Base-by-base conservation (phyloP, 2,113 vertebrate species). In the Gasterosteus aculeatus region DNA sequence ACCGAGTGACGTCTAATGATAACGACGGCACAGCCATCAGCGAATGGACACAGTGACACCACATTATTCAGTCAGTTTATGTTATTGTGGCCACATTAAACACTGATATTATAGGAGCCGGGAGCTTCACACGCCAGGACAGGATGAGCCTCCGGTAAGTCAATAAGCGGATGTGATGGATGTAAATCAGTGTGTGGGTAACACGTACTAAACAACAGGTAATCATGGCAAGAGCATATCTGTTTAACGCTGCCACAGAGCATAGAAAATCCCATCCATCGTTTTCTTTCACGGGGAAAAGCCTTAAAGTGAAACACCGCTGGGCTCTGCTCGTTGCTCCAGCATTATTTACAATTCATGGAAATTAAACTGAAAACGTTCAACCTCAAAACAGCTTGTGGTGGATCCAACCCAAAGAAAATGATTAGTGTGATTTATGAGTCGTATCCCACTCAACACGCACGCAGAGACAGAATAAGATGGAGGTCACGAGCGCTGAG, bases 391-490 rank as follows among this genome's bases (percentile, higher is more conserved):
- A 9, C 33, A 16, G 4, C 68, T 29, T n/a, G 14, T 19, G 26
- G 10, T 31, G 33, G 10, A 53, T 29, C 47, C 6, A 41, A 19
- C 42, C 58, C 14, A 41, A 35, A 60, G 10, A 39, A 42, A 29
- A 44, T 22, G 22, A 29, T 60, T 1, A 46, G 10, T 11, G 10
- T 57, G 11, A 69, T 1, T 39, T 19, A 18, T 35, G 62, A 47
- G 51, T 75, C 33, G 69, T 51, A 62, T 22, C 14, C 33, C 1
- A 22, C 58, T 51, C 49, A 77, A 59, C 70, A 78, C 60, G 59
- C 16, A 47, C 51, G 69, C 2, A 59, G 58, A 75, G 6, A 70
- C 44, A 66, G 22, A 35, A 31, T n/a, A 41, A 31, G 46, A 65
- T 56, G 57, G 38, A 69, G 49, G 39, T 53, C 9, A 10, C 22